Evolutionary conservation across 1,140 invertebrate species (phyloP).

Genomic region (Cherax destructor): DNA sequence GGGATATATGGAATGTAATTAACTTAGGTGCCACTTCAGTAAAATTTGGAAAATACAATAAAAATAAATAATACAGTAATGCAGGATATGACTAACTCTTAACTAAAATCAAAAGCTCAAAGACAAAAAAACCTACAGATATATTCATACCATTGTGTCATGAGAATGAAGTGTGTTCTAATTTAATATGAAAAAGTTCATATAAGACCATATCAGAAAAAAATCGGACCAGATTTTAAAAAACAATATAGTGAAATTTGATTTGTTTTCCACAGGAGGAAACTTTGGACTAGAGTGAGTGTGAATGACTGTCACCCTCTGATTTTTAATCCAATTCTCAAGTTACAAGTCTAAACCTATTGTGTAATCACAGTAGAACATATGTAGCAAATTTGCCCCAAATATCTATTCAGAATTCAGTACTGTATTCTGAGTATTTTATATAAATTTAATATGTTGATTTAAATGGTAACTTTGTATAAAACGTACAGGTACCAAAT

Average conservation of each 20-base stretch:
- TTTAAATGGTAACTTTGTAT: constrained; percentile 9
- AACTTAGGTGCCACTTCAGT: constrained; percentile 2
- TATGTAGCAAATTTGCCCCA: constrained; percentile 31
- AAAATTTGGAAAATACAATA: constrained; percentile 3
- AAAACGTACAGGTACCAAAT: constrained; percentile 16
- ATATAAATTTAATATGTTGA: not conserved
- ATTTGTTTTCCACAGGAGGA: constrained; percentile 20
- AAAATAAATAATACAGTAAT: not conserved
- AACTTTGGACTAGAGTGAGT: constrained; percentile 50
- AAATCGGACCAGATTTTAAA: not conserved
- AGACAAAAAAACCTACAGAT: not conserved
- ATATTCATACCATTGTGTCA: constrained; percentile 10
- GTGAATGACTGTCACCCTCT: constrained; percentile 31
- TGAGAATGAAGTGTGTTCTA: constrained; percentile 34
- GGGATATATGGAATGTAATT: constrained; percentile 26
- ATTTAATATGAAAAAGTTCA: constrained; percentile 28
- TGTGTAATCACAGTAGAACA: constrained; percentile 32
- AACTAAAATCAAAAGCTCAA: not conserved
- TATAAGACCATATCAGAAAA: constrained; percentile 12
- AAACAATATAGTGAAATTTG: constrained; percentile 1
- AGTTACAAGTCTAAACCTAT: constrained; percentile 39
- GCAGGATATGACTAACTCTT: too few relatives aligned
- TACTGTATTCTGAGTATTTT: not conserved
- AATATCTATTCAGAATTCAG: not conserved
- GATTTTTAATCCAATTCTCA: constrained; percentile 51